Evolutionary conservation across 2,888 invertebrate species (phyloP).

Genomic region (Gibbula magus): DNA sequence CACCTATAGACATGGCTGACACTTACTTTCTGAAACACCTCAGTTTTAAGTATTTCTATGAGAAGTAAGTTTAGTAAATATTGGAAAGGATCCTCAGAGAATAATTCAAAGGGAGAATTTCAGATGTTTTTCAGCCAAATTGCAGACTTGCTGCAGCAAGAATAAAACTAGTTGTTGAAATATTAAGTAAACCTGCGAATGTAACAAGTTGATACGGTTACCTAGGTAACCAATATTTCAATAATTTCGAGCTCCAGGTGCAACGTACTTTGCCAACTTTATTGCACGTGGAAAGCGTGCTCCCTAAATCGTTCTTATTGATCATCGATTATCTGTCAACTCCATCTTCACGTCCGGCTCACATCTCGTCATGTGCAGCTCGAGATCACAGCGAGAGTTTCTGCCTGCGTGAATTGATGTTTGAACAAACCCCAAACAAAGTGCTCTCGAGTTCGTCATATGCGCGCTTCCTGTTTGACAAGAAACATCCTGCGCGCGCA

Average conservation of each 20-base stretch:
- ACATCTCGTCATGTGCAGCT: neutral
- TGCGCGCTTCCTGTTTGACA: neutral
- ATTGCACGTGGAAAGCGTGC: neutral
- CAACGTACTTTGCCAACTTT: neutral
- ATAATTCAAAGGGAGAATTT: too few species aligned
- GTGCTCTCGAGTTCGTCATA: neutral
- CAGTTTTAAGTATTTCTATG: too few species aligned
- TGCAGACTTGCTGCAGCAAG: too few species aligned
- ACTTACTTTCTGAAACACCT: too few species aligned
- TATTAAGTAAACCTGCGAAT: neutral
- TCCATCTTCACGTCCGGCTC: neutral
- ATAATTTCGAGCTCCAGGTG: neutral
- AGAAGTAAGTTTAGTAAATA: too few species aligned
- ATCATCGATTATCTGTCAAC: slow-evolving; percentile 5
- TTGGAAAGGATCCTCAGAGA: too few species aligned
- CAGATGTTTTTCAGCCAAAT: too few species aligned
- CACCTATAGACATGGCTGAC: too few species aligned
- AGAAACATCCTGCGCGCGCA: neutral
- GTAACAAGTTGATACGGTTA: neutral
- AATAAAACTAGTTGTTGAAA: too few species aligned
- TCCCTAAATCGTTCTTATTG: neutral
- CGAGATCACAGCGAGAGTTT: neutral
- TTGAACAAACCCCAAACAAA: neutral
- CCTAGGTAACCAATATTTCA: neutral
- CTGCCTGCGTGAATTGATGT: too few species aligned